phyloP scores from a whole-genome alignment of 1,140 invertebrate species.

The Aphelenchoides besseyi region DNA sequence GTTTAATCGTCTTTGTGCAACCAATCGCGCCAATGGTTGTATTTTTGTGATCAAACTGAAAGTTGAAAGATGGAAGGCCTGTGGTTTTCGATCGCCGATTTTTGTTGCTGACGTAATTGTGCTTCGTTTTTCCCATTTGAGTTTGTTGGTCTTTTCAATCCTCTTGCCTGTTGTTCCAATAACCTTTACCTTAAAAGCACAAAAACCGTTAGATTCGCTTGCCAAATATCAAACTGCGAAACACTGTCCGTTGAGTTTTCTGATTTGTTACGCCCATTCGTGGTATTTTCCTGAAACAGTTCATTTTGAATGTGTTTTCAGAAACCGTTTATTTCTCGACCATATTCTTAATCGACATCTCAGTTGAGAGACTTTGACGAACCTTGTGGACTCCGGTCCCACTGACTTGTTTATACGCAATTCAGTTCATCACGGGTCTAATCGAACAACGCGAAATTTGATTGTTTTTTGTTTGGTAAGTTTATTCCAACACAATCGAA shows the following conservation, averaged over 20 bases:
- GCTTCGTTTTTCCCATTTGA: background rate
- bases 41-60: no score
- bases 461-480: background rate
- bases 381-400: background rate
- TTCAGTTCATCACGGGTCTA: background rate
- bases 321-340: background rate
- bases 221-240: background rate
- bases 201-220: background rate
- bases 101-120: background rate
- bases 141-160: background rate
- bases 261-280: background rate
- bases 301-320: background rate
- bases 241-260: background rate
- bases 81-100: no score
- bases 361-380: no score
- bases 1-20: no score
- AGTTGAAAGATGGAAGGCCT: slow-evolving; percentile 1
- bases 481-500: background rate
- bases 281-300: background rate
- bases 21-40: no score
- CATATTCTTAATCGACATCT: background rate
- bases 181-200: no score
- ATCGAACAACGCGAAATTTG: background rate
- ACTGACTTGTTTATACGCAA: background rate
- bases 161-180: no score